Conservation (phyloP, 1,140 invertebrate species). For the Bombus confusus region DNA sequence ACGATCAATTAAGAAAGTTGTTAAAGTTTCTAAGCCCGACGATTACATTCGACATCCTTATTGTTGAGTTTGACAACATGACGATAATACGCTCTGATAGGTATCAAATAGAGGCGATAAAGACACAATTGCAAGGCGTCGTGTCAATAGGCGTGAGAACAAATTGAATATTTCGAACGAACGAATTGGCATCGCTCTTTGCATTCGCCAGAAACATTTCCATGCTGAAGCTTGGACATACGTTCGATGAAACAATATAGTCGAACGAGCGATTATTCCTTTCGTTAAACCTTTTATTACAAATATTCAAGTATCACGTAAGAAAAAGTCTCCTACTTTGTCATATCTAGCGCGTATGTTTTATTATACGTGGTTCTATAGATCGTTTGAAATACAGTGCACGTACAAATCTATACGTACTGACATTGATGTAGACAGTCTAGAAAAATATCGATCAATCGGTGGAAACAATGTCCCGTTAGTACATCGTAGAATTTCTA, state of each 20-base stretch:
- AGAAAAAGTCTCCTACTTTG: not conserved
- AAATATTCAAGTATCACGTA: not conserved
- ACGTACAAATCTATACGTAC: not conserved
- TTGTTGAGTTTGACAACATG: not conserved
- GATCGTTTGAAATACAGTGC: not conserved
- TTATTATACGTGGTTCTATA: not conserved
- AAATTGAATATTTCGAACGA: not conserved
- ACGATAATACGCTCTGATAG: not conserved
- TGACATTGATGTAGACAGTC: not conserved
- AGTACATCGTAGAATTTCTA: not conserved
- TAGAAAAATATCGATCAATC: not conserved
- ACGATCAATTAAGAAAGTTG: not conserved
- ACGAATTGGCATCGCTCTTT: not conserved
- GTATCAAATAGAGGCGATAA: not conserved
- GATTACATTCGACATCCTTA: not conserved
- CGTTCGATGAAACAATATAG: not conserved
- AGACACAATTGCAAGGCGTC: slow-evolving; percentile 1
- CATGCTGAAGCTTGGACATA: too few species aligned
- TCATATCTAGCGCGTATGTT: not conserved
- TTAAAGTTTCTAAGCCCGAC: too few species aligned
- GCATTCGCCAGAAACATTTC: not conserved
- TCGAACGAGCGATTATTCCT: not conserved
- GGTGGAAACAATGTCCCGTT: not conserved
- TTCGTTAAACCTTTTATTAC: not conserved
- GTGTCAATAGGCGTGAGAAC: slow-evolving; percentile 20